Percentiles rank a stretch among this genome's conserved stretches.
Conservation (phyloP, 2,113 vertebrate genomes). For the Corythornis cristatus region DNA sequence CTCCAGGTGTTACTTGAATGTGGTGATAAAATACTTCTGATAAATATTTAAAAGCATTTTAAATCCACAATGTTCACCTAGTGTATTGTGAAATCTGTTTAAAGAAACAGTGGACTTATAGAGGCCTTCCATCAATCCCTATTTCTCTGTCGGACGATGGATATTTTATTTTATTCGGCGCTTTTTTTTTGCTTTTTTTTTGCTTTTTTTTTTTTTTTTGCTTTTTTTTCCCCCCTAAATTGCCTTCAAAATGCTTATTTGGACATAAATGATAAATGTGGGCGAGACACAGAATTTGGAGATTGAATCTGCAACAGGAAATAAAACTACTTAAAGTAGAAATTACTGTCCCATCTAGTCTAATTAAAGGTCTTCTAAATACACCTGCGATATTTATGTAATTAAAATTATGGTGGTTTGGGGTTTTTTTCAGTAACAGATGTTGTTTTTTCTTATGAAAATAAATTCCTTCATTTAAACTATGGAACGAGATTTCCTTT, state of each 20-base stretch:
- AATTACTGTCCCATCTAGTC: not conserved
- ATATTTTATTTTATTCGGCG: not conserved
- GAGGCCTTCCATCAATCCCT: conserved; percentile 55
- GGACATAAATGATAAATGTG: not conserved
- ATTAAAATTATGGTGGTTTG: not conserved
- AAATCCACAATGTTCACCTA: conserved; percentile 62
- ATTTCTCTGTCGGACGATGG: conserved; percentile 18
- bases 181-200: not conserved
- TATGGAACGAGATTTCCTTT: not conserved
- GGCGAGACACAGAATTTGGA: not conserved
- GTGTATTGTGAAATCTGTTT: conserved; percentile 65
- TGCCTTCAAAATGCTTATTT: conserved; percentile 20
- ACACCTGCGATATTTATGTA: not conserved
- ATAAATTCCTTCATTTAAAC: not conserved
- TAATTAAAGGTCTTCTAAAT: conserved; percentile 25
- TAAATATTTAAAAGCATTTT: conserved; percentile 82
- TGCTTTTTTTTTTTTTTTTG: not conserved
- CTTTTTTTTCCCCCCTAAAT: not conserved
- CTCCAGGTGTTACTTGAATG: conserved; percentile 79
- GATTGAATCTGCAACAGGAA: not conserved
- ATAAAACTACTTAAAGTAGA: not conserved
- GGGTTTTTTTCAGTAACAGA: not conserved
- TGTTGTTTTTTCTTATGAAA: not conserved
- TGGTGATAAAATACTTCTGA: conserved; percentile 76
- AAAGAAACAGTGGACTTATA: conserved; percentile 73